Percentiles rank a stretch among this genome's conserved stretches.
phyloP scores from a whole-genome alignment of 2,113 vertebrate species.

The human (Homo sapiens) region GRCh38 chr11:111115501-111116000 shows the following conservation, averaged over 20 bases:
- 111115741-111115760: background rate
- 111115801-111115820: background rate
- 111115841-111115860: background rate
- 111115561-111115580: background rate
- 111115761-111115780: background rate
- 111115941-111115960: background rate
- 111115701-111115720: background rate
- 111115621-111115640: background rate
- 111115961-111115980: background rate
- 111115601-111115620: background rate
- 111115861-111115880: background rate
- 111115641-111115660: background rate
- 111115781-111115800: background rate
- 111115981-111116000: background rate
- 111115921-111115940: background rate
- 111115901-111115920: background rate
- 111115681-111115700: background rate
- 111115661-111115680: background rate
- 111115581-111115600: background rate
- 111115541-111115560: background rate
- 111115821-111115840: background rate
- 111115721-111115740: background rate
- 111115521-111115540: background rate
- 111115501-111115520: background rate
- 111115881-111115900: background rate